These are phyloP conservation scores for Zeuzera pyrina DNA, from an alignment of 2,888 invertebrate genomes.

Conservation along the genomic window DNA sequence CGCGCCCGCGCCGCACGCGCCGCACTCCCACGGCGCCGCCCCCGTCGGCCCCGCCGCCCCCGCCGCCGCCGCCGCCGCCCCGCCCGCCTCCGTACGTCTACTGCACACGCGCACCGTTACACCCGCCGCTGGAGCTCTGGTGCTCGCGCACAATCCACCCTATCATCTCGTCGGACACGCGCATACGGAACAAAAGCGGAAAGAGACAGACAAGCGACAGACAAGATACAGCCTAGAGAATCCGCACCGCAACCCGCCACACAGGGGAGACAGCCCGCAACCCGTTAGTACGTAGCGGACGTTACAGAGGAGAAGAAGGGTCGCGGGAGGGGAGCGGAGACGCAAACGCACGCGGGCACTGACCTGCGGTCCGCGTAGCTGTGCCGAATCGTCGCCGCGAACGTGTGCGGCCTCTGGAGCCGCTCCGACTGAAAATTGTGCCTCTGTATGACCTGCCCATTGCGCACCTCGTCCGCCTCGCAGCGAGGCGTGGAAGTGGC, in stretches of 20 bases:
- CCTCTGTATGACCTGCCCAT: slow-evolving; percentile 8
- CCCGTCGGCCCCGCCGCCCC: slow-evolving; percentile 15
- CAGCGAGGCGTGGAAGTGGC: slow-evolving; percentile 45
- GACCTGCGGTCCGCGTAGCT: slow-evolving; percentile 53
- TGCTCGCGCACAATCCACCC: neutral
- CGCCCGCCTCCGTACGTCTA: slow-evolving; percentile 7
- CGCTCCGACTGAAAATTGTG: slow-evolving; percentile 14
- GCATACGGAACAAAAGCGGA: no score
- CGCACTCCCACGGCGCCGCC: slow-evolving; percentile 26
- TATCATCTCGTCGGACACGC: neutral
- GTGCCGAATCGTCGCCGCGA: slow-evolving; percentile 34
- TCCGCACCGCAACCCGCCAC: slow-evolving; percentile 9
- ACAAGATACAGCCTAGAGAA: slow-evolving; percentile 8
- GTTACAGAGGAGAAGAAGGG: slow-evolving; percentile 16
- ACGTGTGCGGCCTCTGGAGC: slow-evolving; percentile 15
- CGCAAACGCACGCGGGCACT: slow-evolving; percentile 22
- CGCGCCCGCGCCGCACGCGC: slow-evolving; percentile 31
- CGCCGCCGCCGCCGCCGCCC: slow-evolving; percentile 15
- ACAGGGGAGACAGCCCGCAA: slow-evolving; percentile 4
- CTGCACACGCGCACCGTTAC: slow-evolving; percentile 1
- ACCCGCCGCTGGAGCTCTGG: neutral
- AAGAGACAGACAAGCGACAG: slow-evolving; percentile 8
- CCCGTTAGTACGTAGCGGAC: slow-evolving; percentile 18
- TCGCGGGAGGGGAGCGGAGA: slow-evolving; percentile 8
- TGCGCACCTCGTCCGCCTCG: slow-evolving; percentile 11